A percentile compares a stretch with the other conserved stretches of the same genome.
Evolutionary conservation across 2,113 vertebrate species (phyloP).

Genomic region (Eidolon helvum): DNA sequence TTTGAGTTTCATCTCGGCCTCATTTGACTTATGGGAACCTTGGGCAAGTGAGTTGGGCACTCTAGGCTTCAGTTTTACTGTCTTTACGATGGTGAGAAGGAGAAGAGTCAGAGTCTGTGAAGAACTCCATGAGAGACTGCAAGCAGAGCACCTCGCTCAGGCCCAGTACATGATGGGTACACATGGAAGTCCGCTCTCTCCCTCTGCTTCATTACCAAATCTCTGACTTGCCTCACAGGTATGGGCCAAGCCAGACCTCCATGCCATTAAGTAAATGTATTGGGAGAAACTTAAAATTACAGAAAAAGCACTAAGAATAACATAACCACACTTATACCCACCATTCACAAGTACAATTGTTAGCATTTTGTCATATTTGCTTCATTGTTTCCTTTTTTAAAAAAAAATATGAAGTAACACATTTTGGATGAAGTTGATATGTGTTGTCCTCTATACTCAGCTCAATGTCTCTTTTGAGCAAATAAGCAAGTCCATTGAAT

Average conservation of each 20-base stretch:
- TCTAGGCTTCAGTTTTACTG: not conserved
- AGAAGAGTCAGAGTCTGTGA: accelerated
- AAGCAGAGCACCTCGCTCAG: not conserved
- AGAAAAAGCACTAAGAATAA: not conserved
- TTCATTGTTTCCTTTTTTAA: not conserved
- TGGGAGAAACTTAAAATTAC: not conserved
- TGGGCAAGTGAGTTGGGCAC: too few relatives aligned
- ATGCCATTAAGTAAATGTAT: accelerated
- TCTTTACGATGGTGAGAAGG: not conserved
- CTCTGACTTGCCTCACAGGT: not conserved
- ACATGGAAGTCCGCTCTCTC: accelerated
- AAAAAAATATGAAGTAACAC: not conserved
- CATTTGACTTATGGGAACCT: not conserved
- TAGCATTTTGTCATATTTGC: not conserved
- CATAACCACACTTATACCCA: accelerated
- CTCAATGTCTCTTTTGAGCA: not conserved
- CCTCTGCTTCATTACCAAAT: not conserved
- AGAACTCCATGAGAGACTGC: not conserved
- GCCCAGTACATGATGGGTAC: accelerated
- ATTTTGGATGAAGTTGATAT: not conserved
- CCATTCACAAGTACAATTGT: not conserved
- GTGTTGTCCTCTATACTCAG: not conserved
- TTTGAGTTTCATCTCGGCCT: not conserved
- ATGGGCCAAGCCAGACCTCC: not conserved
- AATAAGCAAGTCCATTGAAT: not conserved